Conservation (phyloP, 2,797 vertebrate species). For the Tragelaphus oryx region DNA sequence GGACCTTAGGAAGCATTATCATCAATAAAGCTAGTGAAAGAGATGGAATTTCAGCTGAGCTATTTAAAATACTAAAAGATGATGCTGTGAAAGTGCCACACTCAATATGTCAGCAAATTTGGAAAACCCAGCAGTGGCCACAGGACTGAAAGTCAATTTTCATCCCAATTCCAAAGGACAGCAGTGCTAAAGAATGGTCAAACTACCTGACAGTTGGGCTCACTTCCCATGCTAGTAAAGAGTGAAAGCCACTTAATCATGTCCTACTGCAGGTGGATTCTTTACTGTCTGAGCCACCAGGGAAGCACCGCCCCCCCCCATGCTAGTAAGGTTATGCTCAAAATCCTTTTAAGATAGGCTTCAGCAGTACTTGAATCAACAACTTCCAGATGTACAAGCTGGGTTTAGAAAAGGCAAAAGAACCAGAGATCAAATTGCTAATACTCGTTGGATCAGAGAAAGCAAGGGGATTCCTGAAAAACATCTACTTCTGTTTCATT, state of each 20-base stretch:
- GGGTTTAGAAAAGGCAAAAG: background rate
- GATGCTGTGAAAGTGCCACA: background rate
- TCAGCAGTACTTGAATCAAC: background rate
- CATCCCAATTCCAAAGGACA: background rate
- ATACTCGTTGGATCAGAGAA: background rate
- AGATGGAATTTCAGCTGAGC: background rate
- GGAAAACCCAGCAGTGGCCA: background rate
- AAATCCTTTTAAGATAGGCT: background rate
- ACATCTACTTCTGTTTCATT: background rate
- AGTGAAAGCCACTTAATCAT: rapidly evolving
- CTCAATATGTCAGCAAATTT: background rate
- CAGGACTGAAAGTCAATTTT: background rate
- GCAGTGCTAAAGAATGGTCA: background rate
- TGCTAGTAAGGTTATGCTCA: background rate
- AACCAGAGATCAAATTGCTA: background rate
- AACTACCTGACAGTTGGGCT: background rate
- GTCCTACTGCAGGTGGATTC: background rate
- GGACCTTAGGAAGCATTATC: background rate
- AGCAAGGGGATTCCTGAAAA: background rate
- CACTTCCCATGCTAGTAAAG: background rate
- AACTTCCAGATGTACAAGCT: background rate
- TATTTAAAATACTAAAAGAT: background rate
- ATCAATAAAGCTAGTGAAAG: background rate
- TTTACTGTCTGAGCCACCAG: background rate
- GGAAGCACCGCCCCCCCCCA: background rate